Conservation (phyloP, 2,888 invertebrate genomes). For the Abrostola tripartita region DNA sequence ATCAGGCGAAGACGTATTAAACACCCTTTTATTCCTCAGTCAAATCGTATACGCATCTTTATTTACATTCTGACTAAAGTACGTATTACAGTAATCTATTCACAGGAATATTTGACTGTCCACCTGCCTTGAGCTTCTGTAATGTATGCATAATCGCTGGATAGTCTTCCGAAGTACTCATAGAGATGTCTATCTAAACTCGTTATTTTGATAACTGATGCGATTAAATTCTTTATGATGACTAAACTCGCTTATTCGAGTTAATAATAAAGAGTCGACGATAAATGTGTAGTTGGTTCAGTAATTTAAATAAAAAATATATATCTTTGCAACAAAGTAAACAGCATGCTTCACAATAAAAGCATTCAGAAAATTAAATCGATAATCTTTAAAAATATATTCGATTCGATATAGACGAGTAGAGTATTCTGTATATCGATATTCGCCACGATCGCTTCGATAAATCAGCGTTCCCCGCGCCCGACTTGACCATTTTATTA, state of each 20-base stretch:
- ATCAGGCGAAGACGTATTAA: too few species aligned
- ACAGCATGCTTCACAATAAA: slow-evolving; percentile 16
- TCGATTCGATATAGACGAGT: slow-evolving; percentile 50
- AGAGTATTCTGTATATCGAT: slow-evolving; percentile 57
- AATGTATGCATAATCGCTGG: slow-evolving; percentile 34
- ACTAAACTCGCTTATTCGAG: slow-evolving; percentile 21
- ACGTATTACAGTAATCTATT: neutral
- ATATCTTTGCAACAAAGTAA: slow-evolving; percentile 19
- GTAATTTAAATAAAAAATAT: slow-evolving; percentile 11
- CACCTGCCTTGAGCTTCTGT: slow-evolving; percentile 14
- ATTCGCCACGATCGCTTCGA: slow-evolving; percentile 54
- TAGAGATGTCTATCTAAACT: slow-evolving; percentile 48
- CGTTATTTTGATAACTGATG: slow-evolving; percentile 44
- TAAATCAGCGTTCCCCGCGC: slow-evolving; percentile 71
- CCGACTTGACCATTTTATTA: slow-evolving; percentile 77
- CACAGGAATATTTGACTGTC: neutral
- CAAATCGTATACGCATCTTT: neutral
- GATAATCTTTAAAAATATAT: slow-evolving; percentile 53
- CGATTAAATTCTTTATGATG: slow-evolving; percentile 43
- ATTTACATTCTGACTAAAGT: neutral
- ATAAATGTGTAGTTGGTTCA: slow-evolving; percentile 12
- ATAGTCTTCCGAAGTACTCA: slow-evolving; percentile 25
- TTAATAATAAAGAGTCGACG: slow-evolving; percentile 17
- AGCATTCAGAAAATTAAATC: slow-evolving; percentile 27
- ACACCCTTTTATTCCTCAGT: too few species aligned